A percentile compares a stretch with the other conserved stretches of the same genome.
phyloP scores from a whole-genome alignment of 1,140 invertebrate genomes.

The Anagrus nilaparvatae region DNA sequence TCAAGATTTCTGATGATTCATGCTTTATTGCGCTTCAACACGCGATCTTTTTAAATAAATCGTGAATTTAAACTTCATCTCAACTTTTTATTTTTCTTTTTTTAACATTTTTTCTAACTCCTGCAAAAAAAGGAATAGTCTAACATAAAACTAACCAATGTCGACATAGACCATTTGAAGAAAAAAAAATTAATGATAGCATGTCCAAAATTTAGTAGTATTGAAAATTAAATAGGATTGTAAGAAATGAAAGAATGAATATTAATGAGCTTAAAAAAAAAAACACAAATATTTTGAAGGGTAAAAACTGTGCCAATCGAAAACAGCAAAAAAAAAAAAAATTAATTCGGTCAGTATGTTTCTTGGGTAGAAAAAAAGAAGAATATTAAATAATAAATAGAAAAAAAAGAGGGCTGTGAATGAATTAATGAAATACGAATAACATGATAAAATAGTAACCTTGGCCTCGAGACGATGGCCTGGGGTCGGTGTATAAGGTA shows the following conservation, averaged over 20 bases:
- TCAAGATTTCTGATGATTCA: conserved; percentile 34
- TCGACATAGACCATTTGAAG: too few species aligned
- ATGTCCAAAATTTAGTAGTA: too few species aligned
- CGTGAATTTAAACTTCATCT: conserved; percentile 15
- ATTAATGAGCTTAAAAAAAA: background rate
- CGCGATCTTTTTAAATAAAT: conserved; percentile 23
- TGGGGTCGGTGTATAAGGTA: conserved; percentile 36
- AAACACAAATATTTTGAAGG: conserved; percentile 1
- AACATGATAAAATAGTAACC: too few species aligned
- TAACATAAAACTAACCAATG: too few species aligned
- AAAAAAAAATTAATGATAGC: too few species aligned
- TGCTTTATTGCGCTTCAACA: conserved; percentile 31
- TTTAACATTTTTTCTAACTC: too few species aligned
- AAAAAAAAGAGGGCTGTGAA: conserved; percentile 37
- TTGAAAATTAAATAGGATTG: too few species aligned
- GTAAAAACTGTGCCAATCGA: conserved; percentile 13
- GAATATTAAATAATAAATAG: too few species aligned
- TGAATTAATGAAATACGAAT: too few species aligned
- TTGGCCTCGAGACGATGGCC: conserved; percentile 37
- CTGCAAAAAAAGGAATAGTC: too few species aligned
- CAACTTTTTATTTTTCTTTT: too few species aligned
- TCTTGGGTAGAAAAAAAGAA: conserved; percentile 28
- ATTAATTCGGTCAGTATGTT: conserved; percentile 42
- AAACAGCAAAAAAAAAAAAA: conserved; percentile 17
- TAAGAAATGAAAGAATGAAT: conserved; percentile 11